Base-by-base conservation (phyloP, 2,113 vertebrate species). In the Petaurus breviceps region DNA sequence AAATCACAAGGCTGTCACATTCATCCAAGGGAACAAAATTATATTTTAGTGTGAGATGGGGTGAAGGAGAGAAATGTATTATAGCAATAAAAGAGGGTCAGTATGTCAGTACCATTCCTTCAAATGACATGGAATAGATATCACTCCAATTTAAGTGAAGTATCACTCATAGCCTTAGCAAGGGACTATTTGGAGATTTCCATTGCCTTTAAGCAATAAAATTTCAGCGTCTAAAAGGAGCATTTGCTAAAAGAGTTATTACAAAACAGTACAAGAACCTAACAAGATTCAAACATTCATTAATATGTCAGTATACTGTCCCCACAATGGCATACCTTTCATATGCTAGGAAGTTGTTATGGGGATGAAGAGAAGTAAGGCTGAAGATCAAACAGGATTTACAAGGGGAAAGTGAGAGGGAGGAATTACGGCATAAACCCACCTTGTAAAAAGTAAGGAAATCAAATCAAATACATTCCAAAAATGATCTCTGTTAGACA, bases 121-220 rank as follows among this genome's bases (percentile, higher is more conserved):
- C 96, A 95, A 94, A 97, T 54, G 93, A 68, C 47, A 43, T 90
- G 54, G 84, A 68, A 95, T 51, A 0, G 5, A 93, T 95, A 95
- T 95, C 96, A 96, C 52, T 51, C 95, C 96, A 96, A 97, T 95
- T 95, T 95, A 97, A 98, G 98, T 92, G 90, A 96, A 96, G 50
- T 94, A 46, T 50, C 84, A 94, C 94, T 96, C 92, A 94, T 57
- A 92, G 47, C 94, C 94, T 90, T 46, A 49, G 90, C 96, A 95
- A 96, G 95, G 31, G 96, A 96, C 51, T 53, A 89, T 93, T 96
- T 94, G 53, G 90, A 96, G 22, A 90, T 91, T 57, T 97, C 57
- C 51, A 93, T 97, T 94, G 93, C 93, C 92, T n/a, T 51, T 26
- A 31, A 52, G 68, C 95, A 95, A 96, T 94, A 95, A 37, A 91